Conservation (phyloP, 2,113 vertebrate species). For the Salminus brasiliensis region DNA sequence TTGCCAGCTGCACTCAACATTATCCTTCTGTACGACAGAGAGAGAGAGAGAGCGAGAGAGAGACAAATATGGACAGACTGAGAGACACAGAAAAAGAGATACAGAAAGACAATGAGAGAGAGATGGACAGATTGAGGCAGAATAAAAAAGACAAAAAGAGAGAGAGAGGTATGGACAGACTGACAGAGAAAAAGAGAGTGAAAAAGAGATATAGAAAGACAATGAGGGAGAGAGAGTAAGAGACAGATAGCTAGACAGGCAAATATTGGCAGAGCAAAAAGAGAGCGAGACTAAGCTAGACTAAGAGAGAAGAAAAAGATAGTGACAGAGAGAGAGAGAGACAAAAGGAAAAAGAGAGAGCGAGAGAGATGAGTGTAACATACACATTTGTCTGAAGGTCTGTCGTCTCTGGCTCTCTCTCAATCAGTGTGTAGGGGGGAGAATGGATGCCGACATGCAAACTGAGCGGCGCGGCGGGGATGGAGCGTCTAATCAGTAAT, state of each 20-base stretch:
- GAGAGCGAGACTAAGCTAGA: not conserved
- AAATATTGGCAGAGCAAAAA: not conserved
- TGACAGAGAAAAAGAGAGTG: not conserved
- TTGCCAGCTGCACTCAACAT: conserved; percentile 76
- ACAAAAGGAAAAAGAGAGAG: not conserved
- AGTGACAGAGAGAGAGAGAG: not conserved
- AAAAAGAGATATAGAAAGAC: not conserved
- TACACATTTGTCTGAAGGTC: conserved; percentile 65
- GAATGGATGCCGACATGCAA: conserved; percentile 72
- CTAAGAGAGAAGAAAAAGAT: not conserved
- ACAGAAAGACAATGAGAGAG: conserved; percentile 28
- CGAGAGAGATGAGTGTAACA: conserved; percentile 32
- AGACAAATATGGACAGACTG: not conserved
- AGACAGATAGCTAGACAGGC: not conserved
- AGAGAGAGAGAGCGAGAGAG: not conserved
- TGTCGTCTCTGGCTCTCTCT: conserved; percentile 73
- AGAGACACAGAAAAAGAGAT: conserved; percentile 34
- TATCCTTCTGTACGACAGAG: conserved; percentile 67
- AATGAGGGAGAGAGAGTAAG: not conserved
- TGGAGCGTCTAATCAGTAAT: conserved; percentile 81
- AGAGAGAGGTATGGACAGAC: not conserved
- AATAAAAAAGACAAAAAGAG: no score
- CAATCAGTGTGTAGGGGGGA: conserved; percentile 72
- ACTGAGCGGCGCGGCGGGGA: conserved; percentile 72
- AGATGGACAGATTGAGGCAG: not conserved